phyloP scores from a whole-genome alignment of 1,140 invertebrate genomes.

The Temnothorax curvispinosus region DNA sequence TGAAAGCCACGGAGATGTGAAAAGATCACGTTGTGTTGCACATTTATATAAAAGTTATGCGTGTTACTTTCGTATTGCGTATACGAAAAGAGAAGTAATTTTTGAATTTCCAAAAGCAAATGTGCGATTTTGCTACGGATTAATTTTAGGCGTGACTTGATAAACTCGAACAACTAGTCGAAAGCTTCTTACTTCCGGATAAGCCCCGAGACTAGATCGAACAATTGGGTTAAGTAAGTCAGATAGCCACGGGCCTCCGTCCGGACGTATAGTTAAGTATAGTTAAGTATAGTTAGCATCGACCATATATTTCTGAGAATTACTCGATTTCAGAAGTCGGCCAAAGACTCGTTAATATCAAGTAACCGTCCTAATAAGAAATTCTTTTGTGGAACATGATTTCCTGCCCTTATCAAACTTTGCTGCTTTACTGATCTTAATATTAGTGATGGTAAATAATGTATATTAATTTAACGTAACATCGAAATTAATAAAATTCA shows the following conservation, averaged over 20 bases:
- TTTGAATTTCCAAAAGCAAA: background rate
- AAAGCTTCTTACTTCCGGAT: conserved; percentile 15
- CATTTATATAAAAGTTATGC: background rate
- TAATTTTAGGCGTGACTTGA: conserved; percentile 32
- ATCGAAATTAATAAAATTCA: background rate
- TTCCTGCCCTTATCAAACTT: background rate
- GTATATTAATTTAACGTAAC: background rate
- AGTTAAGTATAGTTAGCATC: conserved; percentile 32
- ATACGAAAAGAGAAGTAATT: background rate
- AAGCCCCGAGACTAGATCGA: conserved; percentile 63
- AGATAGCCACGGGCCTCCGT: conserved; percentile 68
- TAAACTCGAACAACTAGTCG: conserved; percentile 36
- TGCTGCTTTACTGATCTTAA: background rate
- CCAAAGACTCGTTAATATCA: conserved; percentile 40
- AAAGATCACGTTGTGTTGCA: background rate
- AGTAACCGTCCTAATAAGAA: background rate
- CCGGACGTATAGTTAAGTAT: conserved; percentile 52
- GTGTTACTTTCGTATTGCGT: background rate
- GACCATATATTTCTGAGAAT: conserved; percentile 61
- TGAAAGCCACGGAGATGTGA: background rate
- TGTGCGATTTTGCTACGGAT: background rate
- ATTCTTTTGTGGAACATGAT: conserved; percentile 11
- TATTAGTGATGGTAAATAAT: background rate
- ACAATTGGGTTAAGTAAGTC: conserved; percentile 77
- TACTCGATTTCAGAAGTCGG: conserved; percentile 68